These are phyloP conservation scores for Brachypteracias leptosomus DNA, from an alignment of 2,113 vertebrate genomes.

Conservation along the genomic window DNA sequence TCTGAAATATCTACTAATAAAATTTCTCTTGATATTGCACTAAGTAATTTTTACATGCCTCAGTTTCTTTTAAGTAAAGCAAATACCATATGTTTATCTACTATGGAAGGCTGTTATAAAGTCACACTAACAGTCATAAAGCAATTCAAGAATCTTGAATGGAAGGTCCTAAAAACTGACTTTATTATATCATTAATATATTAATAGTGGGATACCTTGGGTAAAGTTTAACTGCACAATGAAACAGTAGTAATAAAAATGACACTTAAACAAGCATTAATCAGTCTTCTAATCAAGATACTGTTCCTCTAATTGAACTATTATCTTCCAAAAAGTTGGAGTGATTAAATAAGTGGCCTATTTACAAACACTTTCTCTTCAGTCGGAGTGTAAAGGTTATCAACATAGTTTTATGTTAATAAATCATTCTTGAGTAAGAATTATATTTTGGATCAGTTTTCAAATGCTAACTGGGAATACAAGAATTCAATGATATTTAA, in stretches of 20 bases:
- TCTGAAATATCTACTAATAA: neutral
- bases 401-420: neutral
- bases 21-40: neutral
- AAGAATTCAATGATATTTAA: neutral
- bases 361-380: neutral
- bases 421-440: neutral
- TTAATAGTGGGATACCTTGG: neutral
- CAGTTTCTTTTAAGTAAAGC: neutral
- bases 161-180: neutral
- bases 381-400: neutral
- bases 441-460: neutral
- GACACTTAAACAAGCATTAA: neutral
- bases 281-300: neutral
- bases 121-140: conserved; percentile 7
- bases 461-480: neutral
- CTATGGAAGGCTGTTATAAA: neutral
- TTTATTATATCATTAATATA: neutral
- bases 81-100: neutral
- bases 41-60: neutral
- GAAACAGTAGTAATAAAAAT: neutral
- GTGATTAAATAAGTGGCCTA: neutral
- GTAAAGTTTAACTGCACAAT: conserved; percentile 35
- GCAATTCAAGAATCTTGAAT: conserved; percentile 3
- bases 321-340: neutral
- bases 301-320: neutral